A percentile compares a stretch with the other conserved stretches of the same genome.
phyloP scores from a whole-genome alignment of 2,113 vertebrate genomes.

The Tilapia sparmanii region DNA sequence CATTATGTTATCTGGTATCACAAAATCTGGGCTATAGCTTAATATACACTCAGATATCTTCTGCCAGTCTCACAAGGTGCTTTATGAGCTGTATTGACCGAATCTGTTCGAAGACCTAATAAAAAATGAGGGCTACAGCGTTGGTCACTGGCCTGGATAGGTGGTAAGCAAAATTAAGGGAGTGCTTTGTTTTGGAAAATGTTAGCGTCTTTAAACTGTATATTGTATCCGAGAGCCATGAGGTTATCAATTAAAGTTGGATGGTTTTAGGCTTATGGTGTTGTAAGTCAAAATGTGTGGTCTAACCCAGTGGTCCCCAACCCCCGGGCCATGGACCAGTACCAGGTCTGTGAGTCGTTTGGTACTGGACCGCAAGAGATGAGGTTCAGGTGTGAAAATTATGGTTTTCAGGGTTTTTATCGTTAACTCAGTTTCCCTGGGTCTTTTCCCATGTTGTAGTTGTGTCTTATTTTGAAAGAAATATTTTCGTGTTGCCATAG shows the following conservation, averaged over 20 bases:
- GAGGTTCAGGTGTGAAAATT: rapidly evolving
- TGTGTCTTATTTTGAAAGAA: neutral
- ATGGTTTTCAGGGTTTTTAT: neutral
- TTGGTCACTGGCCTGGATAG: neutral
- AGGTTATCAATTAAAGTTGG: neutral
- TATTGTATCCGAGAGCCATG: neutral
- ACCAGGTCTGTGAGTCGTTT: neutral
- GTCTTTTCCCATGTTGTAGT: neutral
- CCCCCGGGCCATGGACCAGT: rapidly evolving
- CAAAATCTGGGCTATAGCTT: neutral
- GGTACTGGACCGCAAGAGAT: neutral
- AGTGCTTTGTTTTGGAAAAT: neutral
- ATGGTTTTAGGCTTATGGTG: neutral
- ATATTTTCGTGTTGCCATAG: rapidly evolving
- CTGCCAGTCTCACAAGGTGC: neutral
- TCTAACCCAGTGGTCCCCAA: neutral
- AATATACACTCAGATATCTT: neutral
- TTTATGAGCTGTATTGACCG: neutral
- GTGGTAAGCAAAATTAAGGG: neutral
- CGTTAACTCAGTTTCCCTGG: neutral
- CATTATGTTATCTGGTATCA: neutral
- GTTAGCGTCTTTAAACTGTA: neutral
- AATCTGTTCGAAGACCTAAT: neutral
- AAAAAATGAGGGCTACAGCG: rapidly evolving
- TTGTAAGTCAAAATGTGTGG: neutral